A percentile compares a stretch with the other conserved stretches of the same genome.
Conservation (phyloP, 1,140 invertebrate genomes). For the Ceratina australensis region DNA sequence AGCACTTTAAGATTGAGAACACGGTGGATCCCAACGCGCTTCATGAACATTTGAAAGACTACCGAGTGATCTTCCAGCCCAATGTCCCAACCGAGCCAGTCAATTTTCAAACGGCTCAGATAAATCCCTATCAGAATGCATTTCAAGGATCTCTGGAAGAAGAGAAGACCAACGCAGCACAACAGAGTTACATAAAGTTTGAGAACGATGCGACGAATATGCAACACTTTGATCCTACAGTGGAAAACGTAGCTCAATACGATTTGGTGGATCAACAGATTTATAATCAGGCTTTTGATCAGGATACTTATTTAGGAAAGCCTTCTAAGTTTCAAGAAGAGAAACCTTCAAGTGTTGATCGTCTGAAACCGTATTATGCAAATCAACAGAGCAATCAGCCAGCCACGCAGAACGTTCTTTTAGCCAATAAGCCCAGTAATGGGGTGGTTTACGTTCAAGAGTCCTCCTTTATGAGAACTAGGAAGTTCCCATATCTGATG, state of each 20-base stretch:
- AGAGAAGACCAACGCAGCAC: neutral
- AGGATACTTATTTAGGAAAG: conserved; percentile 38
- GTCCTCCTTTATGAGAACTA: conserved; percentile 54
- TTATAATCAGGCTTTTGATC: conserved; percentile 24
- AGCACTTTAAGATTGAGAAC: conserved; percentile 60
- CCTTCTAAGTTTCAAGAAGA: conserved; percentile 49
- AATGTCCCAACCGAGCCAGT: neutral
- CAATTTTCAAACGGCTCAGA: neutral
- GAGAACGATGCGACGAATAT: conserved; percentile 50
- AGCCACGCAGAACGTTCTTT: conserved; percentile 24
- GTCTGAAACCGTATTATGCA: conserved; percentile 25
- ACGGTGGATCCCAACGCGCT: conserved; percentile 25
- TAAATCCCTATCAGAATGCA: neutral
- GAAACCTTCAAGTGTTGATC: neutral
- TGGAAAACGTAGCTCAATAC: conserved; percentile 8
- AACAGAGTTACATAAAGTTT: conserved; percentile 50
- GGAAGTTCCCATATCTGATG: conserved; percentile 65
- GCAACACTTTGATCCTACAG: neutral
- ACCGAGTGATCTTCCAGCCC: conserved; percentile 3
- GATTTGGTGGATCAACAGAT: conserved; percentile 17
- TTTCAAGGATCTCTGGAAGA: neutral
- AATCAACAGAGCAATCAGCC: conserved; percentile 33
- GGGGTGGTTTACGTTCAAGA: conserved; percentile 66
- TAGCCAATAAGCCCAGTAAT: conserved; percentile 56
- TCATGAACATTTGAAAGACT: conserved; percentile 4